Base-by-base conservation (phyloP, 2,797 vertebrate species). In the Pyrocephalus nanus region DNA sequence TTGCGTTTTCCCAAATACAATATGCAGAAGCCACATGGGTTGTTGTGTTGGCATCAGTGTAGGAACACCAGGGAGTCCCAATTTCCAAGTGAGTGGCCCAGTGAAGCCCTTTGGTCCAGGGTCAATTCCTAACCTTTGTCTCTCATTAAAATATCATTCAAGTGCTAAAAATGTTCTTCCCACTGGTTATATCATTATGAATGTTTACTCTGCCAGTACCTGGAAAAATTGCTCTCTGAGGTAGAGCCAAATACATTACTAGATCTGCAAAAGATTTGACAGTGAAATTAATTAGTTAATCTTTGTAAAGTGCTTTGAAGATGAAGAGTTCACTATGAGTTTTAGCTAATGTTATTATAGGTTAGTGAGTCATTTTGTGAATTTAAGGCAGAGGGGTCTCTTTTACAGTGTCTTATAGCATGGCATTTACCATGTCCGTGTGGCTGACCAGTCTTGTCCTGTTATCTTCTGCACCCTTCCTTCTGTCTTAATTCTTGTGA, bases 251-350 rank as follows among this genome's bases (percentile, higher is more conserved):
- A 96, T 97, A 97, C 95, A 97, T 97, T 97, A 97, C 96, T 95
- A 97, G 97, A 97, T 97, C 93, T 97, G 96, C 92, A 92, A 96
- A 95, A 97, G 94, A 97, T 97, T 97, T 97, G 97, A 97, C 97
- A 97, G 97, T 96, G 96, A 97, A 97, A 97, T 96, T 97, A 97
- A 97, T 97, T 97, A 96, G 57, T 90, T 92, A 92, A 90, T 87
- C 79, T 96, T 94, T 95, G 81, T 91, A 89, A 96, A 97, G 89
- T 71, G 80, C 92, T 95, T 88, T 95, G 80, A 95, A 95, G 92
- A 90, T 95, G 77, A 97, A 97, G 96, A 86, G 94, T 91, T 95
- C 92, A 85, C 93, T 91, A 94, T 96, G 96, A 97, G 95, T 96
- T 97, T 97, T 96, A 96, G 95, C 95, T 97, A 95, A 95, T 96